A percentile compares a stretch with the other conserved stretches of the same genome.
These are phyloP conservation scores for Drosophila burlai DNA, from an alignment of 1,140 invertebrate genomes.

Conservation along the genomic window DNA sequence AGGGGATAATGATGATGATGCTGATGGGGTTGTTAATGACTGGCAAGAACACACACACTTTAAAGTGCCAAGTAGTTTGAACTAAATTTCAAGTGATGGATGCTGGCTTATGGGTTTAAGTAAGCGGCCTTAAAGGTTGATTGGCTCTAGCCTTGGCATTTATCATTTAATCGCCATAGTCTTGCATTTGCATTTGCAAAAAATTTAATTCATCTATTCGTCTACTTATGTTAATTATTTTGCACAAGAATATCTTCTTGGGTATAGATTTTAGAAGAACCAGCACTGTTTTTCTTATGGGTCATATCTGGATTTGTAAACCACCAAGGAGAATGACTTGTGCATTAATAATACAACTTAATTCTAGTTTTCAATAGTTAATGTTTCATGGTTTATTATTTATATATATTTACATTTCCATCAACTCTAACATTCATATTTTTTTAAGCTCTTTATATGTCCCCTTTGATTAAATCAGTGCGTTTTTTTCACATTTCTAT, in stretches of 20 bases:
- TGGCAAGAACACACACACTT: slow-evolving; percentile 31
- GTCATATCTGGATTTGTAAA: too few species aligned
- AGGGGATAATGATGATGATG: background rate
- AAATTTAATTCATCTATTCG: slow-evolving; percentile 1
- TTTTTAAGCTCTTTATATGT: slow-evolving; percentile 9
- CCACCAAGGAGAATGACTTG: too few species aligned
- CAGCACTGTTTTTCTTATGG: too few species aligned
- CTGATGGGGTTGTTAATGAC: slow-evolving; percentile 36
- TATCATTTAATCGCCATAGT: background rate
- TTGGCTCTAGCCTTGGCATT: slow-evolving; percentile 1
- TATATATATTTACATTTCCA: background rate
- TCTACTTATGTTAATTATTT: background rate
- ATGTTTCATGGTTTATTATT: background rate
- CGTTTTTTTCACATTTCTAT: background rate
- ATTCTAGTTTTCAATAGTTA: background rate
- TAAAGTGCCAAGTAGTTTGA: slow-evolving; percentile 35
- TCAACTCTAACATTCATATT: background rate
- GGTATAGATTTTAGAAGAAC: background rate
- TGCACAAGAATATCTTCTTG: background rate
- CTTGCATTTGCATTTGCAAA: background rate
- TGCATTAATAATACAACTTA: too few species aligned
- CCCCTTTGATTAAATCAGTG: slow-evolving; percentile 17
- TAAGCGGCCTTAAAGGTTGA: slow-evolving; percentile 16
- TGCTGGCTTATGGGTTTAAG: slow-evolving; percentile 33
- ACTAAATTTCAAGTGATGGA: slow-evolving; percentile 43